Evolutionary conservation across 2,797 vertebrate species (phyloP), one percentile per base, ranked within the genome.

Genomic region (Kryptopterus vitreolus): DNA sequence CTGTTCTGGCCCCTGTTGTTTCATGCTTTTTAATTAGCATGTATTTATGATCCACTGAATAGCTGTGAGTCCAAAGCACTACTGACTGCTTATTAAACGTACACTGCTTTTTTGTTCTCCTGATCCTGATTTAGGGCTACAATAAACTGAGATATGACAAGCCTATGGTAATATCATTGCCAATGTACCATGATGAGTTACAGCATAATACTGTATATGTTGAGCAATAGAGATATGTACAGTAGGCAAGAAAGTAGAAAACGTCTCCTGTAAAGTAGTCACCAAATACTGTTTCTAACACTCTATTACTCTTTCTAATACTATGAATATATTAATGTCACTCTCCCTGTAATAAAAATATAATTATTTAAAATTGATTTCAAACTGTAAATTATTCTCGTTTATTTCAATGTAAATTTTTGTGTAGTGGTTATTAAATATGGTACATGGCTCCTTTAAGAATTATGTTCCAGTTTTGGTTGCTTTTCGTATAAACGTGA

Each of bases 21-120:
- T 58, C 62, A 35, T 80, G 75, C 70, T 79, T 76, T 76, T 82
- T 70, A 84, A 84, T 86, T 78, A 86, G 33, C 38, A 53, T 59
- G 76, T 66, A 50, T 62, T 33, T 58, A 69, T 13, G 7, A 76
- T 57, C 58, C 61, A 33, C 33, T 70, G 31, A 35, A 59, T 72
- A 59, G 53, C 38, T 13, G n/a, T 75, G 2, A 20, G 7, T 52
- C 50, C 2, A 38, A 15, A 71, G 52, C 22, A n/a, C 2, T 35
- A 15, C 12, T 71, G 70, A 71, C 68, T 59, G 20, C 38, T 80
- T 57, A 20, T 77, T 68, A 52, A 50, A 53, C 65, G 66, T 29
- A 61, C 38, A 76, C 46, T 31, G 31, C 10, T 12, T 68, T 62
- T 38, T 29, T 62, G 12, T 55, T 53, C 52, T 58, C 52, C 57